Conservation (phyloP, 2,797 vertebrate genomes). For the Kryptopterus vitreolus region DNA sequence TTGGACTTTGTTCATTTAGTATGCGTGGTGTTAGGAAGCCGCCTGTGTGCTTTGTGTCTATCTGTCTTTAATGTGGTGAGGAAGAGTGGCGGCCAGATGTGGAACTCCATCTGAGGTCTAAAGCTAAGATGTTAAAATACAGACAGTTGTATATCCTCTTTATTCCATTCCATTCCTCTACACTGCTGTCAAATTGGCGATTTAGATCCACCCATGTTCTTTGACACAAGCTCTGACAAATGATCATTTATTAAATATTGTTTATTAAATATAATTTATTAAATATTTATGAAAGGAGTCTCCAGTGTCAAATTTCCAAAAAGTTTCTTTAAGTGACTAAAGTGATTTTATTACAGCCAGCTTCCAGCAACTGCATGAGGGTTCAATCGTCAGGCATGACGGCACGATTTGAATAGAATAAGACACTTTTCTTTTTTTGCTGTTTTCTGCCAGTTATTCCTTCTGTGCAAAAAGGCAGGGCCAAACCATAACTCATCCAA, state of each 20-base stretch:
- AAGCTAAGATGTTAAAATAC: constrained; percentile 20
- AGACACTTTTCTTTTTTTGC: neutral
- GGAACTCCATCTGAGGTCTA: constrained; percentile 47
- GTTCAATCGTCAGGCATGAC: neutral
- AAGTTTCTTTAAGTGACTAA: too few relatives aligned
- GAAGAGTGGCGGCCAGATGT: constrained; percentile 55
- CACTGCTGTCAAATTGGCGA: neutral
- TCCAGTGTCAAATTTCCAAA: neutral
- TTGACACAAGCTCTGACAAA: neutral
- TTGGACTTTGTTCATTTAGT: constrained; percentile 9
- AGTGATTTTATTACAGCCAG: neutral
- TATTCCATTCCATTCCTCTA: neutral
- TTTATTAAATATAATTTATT: too few relatives aligned
- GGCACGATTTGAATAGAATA: neutral
- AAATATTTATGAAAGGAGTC: neutral
- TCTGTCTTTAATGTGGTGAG: constrained; percentile 48
- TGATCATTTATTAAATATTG: too few relatives aligned
- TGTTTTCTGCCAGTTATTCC: neutral
- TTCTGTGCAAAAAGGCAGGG: neutral
- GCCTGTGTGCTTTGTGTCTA: constrained; percentile 36
- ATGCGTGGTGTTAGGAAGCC: constrained; percentile 31
- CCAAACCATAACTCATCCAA: constrained; percentile 4
- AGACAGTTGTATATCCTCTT: neutral
- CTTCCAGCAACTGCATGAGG: neutral
- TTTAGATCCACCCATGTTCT: neutral